A percentile compares a stretch with the other conserved stretches of the same genome.
phyloP scores from a whole-genome alignment of 2,113 vertebrate genomes.

The Seriola aureovittata region DNA sequence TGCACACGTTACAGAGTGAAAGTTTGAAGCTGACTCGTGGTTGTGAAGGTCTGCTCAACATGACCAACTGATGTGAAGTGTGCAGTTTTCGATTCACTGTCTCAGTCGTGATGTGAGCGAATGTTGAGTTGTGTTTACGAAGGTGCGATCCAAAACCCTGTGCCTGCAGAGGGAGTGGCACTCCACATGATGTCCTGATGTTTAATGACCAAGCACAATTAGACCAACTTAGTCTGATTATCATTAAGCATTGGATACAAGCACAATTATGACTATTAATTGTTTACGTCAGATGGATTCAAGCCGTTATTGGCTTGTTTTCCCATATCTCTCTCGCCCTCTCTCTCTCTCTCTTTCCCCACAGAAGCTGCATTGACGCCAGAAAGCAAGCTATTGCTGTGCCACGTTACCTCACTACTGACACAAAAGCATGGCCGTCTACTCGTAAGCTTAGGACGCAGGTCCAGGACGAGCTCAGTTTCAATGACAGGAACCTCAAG shows the following conservation, averaged over 20 bases:
- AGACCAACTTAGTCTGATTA: constrained; percentile 55
- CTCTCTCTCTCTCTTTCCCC: background rate
- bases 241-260: constrained; percentile 54
- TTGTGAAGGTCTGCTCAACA: background rate
- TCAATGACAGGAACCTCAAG: constrained; percentile 10
- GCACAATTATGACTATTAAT: constrained; percentile 20
- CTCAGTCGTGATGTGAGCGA: background rate
- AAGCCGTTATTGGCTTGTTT: constrained; percentile 19
- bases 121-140: background rate
- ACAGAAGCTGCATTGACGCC: background rate
- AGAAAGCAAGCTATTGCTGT: constrained; percentile 1
- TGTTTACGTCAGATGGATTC: constrained; percentile 27
- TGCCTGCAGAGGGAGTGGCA: constrained; percentile 17
- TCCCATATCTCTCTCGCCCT: background rate
- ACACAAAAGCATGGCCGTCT: background rate
- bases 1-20: constrained; percentile 11
- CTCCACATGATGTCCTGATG: constrained; percentile 10
- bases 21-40: background rate
- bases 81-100: background rate
- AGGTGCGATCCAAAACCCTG: background rate
- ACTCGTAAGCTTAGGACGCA: background rate
- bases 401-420: background rate
- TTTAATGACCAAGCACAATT: constrained; percentile 36
- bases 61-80: constrained; percentile 13
- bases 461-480: background rate